Percentiles rank a stretch among this genome's conserved stretches.
Conservation (phyloP, 1,140 invertebrate species). For the Drosophila varians region DNA sequence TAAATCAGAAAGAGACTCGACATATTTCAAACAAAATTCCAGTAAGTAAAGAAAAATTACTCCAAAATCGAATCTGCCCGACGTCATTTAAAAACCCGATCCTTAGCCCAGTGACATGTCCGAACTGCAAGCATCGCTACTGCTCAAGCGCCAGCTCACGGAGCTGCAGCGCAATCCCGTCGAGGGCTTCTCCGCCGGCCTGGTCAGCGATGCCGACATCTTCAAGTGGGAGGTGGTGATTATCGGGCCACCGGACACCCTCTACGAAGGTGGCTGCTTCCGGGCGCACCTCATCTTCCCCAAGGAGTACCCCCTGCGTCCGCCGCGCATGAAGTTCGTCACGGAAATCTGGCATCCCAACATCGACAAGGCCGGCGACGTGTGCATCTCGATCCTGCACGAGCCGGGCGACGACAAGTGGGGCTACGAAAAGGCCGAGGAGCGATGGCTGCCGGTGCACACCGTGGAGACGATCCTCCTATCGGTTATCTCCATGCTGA, state of each 20-base stretch:
- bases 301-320: conserved; percentile 98
- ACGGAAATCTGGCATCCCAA: conserved; percentile 99
- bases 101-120: conserved; percentile 86
- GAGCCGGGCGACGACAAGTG: conserved; percentile 99
- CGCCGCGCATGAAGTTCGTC: conserved; percentile 99
- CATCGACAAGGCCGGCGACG: conserved; percentile 97
- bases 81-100: too few relatives aligned
- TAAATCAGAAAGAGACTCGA: conserved; percentile 45
- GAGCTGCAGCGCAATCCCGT: conserved; percentile 98
- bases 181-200: conserved; percentile 94
- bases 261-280: conserved; percentile 99
- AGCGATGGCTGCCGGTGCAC: conserved; percentile 99
- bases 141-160: conserved; percentile 96
- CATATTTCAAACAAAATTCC: conserved; percentile 65
- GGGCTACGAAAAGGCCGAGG: conserved; percentile 97
- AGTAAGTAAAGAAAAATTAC: conserved; percentile 54
- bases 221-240: conserved; percentile 99
- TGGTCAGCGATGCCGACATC: conserved; percentile 97
- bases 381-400: conserved; percentile 99
- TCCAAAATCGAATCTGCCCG: too few relatives aligned
- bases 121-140: conserved; percentile 96
- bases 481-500: conserved; percentile 99
- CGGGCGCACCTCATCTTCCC: conserved; percentile 98
- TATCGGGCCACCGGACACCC: conserved; percentile 98
- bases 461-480: conserved; percentile 99